Base-by-base conservation (phyloP, 30 jellyfish, hydroid and myxozoan species). In the Hydractinia symbiolongicarpus region DNA sequence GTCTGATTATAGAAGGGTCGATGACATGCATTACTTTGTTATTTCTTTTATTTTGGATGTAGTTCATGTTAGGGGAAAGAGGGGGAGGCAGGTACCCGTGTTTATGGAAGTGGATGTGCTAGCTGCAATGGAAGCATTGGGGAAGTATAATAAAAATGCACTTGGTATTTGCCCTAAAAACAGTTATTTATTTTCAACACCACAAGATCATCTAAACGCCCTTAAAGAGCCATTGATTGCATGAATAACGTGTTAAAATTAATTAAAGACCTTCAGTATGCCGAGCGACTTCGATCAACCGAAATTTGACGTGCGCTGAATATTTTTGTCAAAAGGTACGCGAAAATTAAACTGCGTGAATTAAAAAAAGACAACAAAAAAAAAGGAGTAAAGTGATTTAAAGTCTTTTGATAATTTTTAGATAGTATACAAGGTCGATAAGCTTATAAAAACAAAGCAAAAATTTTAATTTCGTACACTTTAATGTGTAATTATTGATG, bases 61-160 rank as follows among this genome's bases (percentile, higher is more conserved):
- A 54, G 20, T 67, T 19, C 66, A 68, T 50, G 9, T 64, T 4
- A 53, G 74, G 44, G 88, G 88, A 7, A 80, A 80, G 77, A 44
- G 88, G 55, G 88, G 88, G 20, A 40, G 77, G 5, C 70, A 80
- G 55, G 78, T 67, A 16, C 88, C 88, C 40, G 68, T 80, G 5
- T 66, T 80, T 52, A 53, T 80, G 75, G 77, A 53, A 17, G 53
- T 55, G 6, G 79, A 66, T 5, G 58, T 68, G 40, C n/a, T 55
- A 51, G 19, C 49, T 30, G 88, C 88, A 61, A 80, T 80, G 66
- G 82, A 61, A 8, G 88, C 77, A 5, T 53, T 80, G 58, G 72
- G 52, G 21, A 10, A 30, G 21, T 49, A 66, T 15, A 9, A 66
- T 15, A 9, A 75, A 51, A 68, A 64, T 67, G 51, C 74, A 6